These are phyloP conservation scores for Colaptes auratus DNA, from an alignment of 2,113 vertebrate genomes.

Conservation along the genomic window DNA sequence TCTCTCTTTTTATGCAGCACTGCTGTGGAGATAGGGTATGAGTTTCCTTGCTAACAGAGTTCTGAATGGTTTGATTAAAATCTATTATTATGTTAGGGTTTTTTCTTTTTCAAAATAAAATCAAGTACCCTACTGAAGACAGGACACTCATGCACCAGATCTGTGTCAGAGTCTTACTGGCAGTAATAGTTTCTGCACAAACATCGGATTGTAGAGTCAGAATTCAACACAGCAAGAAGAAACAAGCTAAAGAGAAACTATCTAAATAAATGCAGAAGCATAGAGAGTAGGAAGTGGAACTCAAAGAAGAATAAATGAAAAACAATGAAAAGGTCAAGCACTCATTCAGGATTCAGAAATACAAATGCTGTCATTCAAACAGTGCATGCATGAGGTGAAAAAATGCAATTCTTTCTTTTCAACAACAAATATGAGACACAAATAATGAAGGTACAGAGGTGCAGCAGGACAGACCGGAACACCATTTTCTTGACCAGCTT, in stretches of 20 bases:
- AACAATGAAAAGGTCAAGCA: constrained; percentile 30
- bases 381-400: neutral
- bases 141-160: neutral
- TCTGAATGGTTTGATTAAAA: constrained; percentile 16
- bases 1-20: neutral
- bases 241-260: neutral
- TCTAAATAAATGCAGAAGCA: neutral
- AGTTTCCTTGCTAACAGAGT: neutral
- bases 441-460: rapidly evolving
- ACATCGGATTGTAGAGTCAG: neutral
- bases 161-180: neutral
- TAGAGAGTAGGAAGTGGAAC: neutral
- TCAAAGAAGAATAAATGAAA: constrained; percentile 33
- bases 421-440: neutral
- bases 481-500: neutral
- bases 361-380: neutral
- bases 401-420: neutral
- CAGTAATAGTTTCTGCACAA: constrained; percentile 8
- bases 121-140: constrained; percentile 2
- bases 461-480: neutral
- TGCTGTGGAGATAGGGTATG: neutral
- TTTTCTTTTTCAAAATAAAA: neutral
- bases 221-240: constrained; percentile 18
- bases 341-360: neutral
- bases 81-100: neutral